phyloP scores from a whole-genome alignment of 53 echinoderm and acorn worm genomes.

The Arbacia lixula region DNA sequence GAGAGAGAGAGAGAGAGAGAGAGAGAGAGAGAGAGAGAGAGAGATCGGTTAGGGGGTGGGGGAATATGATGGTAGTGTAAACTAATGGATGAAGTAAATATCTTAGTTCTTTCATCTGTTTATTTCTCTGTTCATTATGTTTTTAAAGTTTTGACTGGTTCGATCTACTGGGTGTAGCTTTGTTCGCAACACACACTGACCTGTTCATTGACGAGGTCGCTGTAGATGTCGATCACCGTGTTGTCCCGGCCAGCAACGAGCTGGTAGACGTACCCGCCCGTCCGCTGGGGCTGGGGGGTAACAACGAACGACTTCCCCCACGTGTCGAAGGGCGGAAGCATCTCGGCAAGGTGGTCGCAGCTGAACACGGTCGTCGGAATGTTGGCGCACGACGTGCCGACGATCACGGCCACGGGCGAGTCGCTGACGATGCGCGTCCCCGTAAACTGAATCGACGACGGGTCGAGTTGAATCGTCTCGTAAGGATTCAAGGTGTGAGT shows the following conservation, averaged over 20 bases:
- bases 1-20: too few species aligned
- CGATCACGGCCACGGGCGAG: conserved; percentile 55
- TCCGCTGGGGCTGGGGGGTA: conserved; percentile 43
- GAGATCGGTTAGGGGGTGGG: too few species aligned
- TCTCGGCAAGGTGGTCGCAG: conserved; percentile 69
- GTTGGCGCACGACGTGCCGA: conserved; percentile 62
- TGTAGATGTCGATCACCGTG: neutral
- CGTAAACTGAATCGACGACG: conserved; percentile 31
- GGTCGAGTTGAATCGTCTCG: conserved; percentile 55
- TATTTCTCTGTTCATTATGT: too few species aligned
- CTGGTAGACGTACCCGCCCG: conserved; percentile 36
- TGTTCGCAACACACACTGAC: too few species aligned
- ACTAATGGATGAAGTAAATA: too few species aligned
- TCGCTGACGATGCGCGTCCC: conserved; percentile 60
- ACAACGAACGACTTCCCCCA: conserved; percentile 65
- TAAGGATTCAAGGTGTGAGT: neutral
- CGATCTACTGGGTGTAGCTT: too few species aligned
- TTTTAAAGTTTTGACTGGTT: too few species aligned
- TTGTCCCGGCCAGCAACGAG: conserved; percentile 47
- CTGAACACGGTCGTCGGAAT: conserved; percentile 48
- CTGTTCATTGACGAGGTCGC: too few species aligned
- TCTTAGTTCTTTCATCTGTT: too few species aligned
- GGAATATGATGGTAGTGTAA: too few species aligned
- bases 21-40: too few species aligned
- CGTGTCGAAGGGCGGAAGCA: conserved; percentile 57